A percentile compares a stretch with the other conserved stretches of the same genome.
Conservation (phyloP, 2,113 vertebrate genomes). For the Sorex fumeus region DNA sequence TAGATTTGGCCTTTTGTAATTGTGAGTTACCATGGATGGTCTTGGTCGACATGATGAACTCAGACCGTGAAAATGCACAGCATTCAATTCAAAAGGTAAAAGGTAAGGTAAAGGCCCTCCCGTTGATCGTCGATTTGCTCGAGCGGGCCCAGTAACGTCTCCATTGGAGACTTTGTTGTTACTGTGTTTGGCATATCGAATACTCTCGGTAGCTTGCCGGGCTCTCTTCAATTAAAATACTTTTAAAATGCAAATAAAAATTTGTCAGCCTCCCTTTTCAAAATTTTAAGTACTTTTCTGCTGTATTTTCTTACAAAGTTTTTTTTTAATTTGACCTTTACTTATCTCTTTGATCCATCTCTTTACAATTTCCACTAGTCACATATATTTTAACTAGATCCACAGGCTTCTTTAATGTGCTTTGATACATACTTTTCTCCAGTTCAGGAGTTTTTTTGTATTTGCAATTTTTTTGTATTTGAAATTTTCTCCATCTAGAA, state of each 20-base stretch:
- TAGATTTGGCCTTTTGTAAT: too few species aligned
- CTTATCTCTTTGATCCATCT: slow-evolving; percentile 12
- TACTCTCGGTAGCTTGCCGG: too few species aligned
- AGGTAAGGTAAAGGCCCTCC: too few species aligned
- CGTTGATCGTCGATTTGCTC: too few species aligned
- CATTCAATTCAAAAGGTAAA: too few species aligned
- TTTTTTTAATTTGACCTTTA: not conserved
- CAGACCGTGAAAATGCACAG: too few species aligned
- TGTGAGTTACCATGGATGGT: too few species aligned
- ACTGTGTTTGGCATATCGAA: too few species aligned
- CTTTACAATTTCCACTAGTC: not conserved
- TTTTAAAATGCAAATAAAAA: slow-evolving; percentile 41
- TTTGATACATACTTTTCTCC: not conserved
- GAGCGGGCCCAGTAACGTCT: too few species aligned
- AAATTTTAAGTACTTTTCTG: slow-evolving; percentile 24
- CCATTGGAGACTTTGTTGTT: too few species aligned
- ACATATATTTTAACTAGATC: not conserved
- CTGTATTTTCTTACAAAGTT: slow-evolving; percentile 5
- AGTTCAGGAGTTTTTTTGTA: not conserved
- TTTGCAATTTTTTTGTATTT: not conserved
- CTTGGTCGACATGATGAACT: too few species aligned
- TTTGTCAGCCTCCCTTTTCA: not conserved
- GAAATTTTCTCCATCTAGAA: slow-evolving; percentile 22
- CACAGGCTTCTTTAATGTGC: not conserved
- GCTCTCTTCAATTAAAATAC: too few species aligned